Base-by-base conservation (phyloP, 2,113 vertebrate genomes). In the Pluvialis apricaria region DNA sequence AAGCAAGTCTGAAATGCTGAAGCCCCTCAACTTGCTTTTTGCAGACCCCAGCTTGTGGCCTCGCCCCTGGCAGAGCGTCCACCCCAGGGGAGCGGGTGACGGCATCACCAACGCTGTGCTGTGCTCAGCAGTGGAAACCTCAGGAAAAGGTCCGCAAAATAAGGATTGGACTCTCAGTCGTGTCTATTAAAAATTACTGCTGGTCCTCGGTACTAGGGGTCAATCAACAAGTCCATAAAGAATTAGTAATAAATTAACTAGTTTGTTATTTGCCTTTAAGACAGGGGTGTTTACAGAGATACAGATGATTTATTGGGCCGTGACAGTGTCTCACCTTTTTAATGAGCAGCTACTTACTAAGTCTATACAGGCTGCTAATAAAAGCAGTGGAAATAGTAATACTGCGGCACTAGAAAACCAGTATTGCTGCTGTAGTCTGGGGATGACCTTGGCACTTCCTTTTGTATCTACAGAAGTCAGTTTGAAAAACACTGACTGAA, bases 21-120 rank as follows among this genome's bases (percentile, higher is more conserved):
- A 68, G 1, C 5, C 44, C 31, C 70, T 10, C 51, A 1, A 0
- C 2, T 1, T 11, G 11, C 19, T 24, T 3, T 2, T 1, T 8
- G 44, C 57, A 36, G 70, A 29, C 42, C 36, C 54, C 51, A 6
- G 34, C 9, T 16, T 8, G 25, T 32, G 52, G 29, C 24, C 28
- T 11, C n/a, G 6, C 20, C 6, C 6, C 40, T 4, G 40, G 52
- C 47, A 21, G 47, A 47, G 47, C 47, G 5, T 47, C 10, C 55
- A 5, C 17, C 36, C 45, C 4, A 2, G 0, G 10, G 13, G 69
- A 42, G 14, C 12, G 3, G 25, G 15, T 15, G 11, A 29, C 3
- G 3, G 64, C 71, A 40, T 10, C 42, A 5, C 9, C 2, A 51
- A 8, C 69, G 21, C 38, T 1, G 1, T 15, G 28, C 79, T 15